These are phyloP conservation scores for Adelognathus sp. DNA, from an alignment of 2,888 invertebrate species.

Conservation along the genomic window DNA sequence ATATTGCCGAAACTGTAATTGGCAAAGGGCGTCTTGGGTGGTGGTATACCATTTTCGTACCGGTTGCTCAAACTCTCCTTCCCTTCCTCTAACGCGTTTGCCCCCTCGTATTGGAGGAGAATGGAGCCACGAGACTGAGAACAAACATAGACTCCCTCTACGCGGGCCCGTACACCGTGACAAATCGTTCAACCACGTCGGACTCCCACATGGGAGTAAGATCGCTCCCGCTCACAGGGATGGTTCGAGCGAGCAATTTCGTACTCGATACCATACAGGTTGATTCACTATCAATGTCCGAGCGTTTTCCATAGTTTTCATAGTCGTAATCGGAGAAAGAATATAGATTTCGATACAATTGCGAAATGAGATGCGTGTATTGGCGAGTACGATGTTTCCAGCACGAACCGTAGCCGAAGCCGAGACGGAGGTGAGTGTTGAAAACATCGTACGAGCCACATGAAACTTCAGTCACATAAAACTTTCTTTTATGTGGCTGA, in stretches of 20 bases:
- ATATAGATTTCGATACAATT: too few relatives aligned
- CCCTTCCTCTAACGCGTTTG: neutral
- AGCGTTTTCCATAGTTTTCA: too few relatives aligned
- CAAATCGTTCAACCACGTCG: slow-evolving; percentile 44
- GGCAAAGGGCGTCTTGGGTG: slow-evolving; percentile 53
- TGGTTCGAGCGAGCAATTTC: too few relatives aligned
- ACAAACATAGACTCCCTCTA: slow-evolving; percentile 44
- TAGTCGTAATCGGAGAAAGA: too few relatives aligned
- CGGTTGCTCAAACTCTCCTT: neutral
- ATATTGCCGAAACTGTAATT: slow-evolving; percentile 58
- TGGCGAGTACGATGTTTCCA: too few relatives aligned
- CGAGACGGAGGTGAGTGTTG: too few relatives aligned
- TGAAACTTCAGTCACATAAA: too few relatives aligned
- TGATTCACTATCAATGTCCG: too few relatives aligned
- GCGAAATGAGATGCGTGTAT: too few relatives aligned
- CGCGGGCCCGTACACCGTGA: slow-evolving; percentile 33
- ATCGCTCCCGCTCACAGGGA: neutral
- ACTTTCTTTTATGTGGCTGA: too few relatives aligned
- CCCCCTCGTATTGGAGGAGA: slow-evolving; percentile 12
- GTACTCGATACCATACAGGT: slow-evolving; percentile 1
- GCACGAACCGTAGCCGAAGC: too few relatives aligned
- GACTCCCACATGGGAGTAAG: slow-evolving; percentile 26
- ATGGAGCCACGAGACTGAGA: slow-evolving; percentile 45
- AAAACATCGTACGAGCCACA: too few relatives aligned
- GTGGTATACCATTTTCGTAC: slow-evolving; percentile 22